Percentiles rank a stretch among this genome's conserved stretches.
phyloP scores from a whole-genome alignment of 2,113 vertebrate genomes.

The Takifugu flavidus region DNA sequence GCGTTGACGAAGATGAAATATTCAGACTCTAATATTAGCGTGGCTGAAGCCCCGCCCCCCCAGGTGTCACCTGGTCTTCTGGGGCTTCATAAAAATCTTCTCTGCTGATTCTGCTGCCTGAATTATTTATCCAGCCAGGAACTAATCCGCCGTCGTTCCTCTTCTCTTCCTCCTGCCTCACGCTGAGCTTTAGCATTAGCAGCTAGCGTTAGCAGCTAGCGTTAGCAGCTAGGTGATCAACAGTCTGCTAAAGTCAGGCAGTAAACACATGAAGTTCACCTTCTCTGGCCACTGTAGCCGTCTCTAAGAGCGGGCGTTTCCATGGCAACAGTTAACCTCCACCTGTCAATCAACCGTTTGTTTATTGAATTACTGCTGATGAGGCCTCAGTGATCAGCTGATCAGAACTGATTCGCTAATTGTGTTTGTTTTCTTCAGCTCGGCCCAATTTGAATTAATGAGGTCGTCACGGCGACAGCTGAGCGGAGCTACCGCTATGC shows the following conservation, averaged over 20 bases:
- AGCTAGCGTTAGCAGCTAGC: no score
- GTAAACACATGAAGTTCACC: no score
- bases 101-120: conserved; percentile 50
- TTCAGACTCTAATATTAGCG: not conserved
- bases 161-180: conserved; percentile 11
- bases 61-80: conserved; percentile 55
- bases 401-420: conserved; percentile 70
- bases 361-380: conserved; percentile 69
- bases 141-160: conserved; percentile 33
- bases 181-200: not conserved
- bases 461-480: conserved; percentile 29
- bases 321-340: not conserved
- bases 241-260: no score
- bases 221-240: no score
- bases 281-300: no score
- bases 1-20: conserved; percentile 1
- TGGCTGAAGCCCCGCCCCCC: not conserved
- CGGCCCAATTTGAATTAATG: conserved; percentile 43
- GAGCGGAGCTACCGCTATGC: no score
- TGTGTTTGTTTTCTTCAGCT: conserved; percentile 66
- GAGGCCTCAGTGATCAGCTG: conserved; percentile 58
- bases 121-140: conserved; percentile 57
- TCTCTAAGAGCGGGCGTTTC: no score
- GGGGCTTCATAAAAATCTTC: conserved; percentile 38
- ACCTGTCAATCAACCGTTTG: conserved; percentile 40